Base-by-base conservation (phyloP, 2,888 invertebrate species). In the Furcula furcula region DNA sequence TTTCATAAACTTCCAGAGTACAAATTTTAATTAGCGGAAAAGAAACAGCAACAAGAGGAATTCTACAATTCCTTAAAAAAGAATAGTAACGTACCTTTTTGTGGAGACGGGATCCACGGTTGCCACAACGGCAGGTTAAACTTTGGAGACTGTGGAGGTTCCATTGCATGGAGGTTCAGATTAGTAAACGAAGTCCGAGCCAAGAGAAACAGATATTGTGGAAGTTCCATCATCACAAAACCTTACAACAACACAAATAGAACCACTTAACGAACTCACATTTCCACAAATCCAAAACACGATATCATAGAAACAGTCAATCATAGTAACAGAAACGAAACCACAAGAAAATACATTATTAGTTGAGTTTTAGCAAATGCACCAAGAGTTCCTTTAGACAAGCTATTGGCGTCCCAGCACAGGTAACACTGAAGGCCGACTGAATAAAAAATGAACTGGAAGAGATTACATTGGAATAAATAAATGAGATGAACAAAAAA, bases 381-480 rank as follows among this genome's bases (percentile, higher is more conserved):
- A 57, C 60, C 60, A 66, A 55, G 60, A 57, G 40, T 60, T 59
- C 52, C 55, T 63, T 65, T 63, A 67, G 67, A 73, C 76, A 68
- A 74, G 73, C 53, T 71, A 68, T 70, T 69, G 71, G 81, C 87
- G 83, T 84, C 86, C 78, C 74, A 60, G 73, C 85, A 81, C 88
- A 89, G 86, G 87, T 88, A 89, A 82, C 72, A 83, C 86, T 85
- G 82, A 87, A 87, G 86, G 86, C 82, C 83, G 85, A 89, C 84
- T 89, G 88, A 86, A 87, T 86, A 89, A 88, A 88, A 89, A 89
- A 85, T 78, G 76, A 85, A 77, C 82, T 86, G 85, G 86, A 85
- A 81, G 84, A 88, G 86, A 89, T 89, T 89, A 89, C 89, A 88
- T 87, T 84, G 89, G 89, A 89, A 89, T 88, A 89, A 88, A 89